These are phyloP conservation scores for Furnarius figulus DNA, from an alignment of 2,113 vertebrate genomes.

Conservation along the genomic window DNA sequence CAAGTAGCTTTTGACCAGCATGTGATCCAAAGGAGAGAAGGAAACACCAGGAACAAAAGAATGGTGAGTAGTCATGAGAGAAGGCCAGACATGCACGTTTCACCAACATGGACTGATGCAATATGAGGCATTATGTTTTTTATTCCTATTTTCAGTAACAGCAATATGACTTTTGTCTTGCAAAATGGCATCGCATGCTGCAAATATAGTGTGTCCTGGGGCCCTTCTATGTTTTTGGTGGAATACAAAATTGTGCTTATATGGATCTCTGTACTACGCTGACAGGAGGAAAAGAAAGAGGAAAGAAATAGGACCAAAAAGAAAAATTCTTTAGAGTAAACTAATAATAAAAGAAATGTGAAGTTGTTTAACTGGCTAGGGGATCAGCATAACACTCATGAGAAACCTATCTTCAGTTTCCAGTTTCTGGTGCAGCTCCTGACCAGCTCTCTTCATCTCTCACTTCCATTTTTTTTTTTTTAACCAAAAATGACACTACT, in stretches of 20 bases:
- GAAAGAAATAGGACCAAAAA: not conserved
- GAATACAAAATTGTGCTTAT: not conserved
- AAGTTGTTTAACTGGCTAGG: not conserved
- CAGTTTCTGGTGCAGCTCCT: not conserved
- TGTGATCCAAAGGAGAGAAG: not conserved
- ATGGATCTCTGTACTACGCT: not conserved
- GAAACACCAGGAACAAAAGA: not conserved
- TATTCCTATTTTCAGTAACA: not conserved
- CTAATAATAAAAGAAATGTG: not conserved
- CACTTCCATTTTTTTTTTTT: not conserved
- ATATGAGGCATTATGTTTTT: not conserved
- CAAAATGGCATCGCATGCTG: not conserved
- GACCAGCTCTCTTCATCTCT: not conserved
- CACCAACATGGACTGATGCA: not conserved
- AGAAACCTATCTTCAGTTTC: not conserved
- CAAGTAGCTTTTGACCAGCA: not conserved
- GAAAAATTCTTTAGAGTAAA: slow-evolving; percentile 25
- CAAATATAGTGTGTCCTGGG: not conserved
- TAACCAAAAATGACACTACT: not conserved
- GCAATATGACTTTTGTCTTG: not conserved
- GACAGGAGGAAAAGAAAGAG: not conserved
- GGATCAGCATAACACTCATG: not conserved
- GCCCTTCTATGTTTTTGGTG: not conserved
- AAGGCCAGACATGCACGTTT: not conserved
- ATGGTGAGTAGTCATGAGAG: not conserved